phyloP scores from a whole-genome alignment of 2,113 vertebrate species.

The Desmodus rotundus region DNA sequence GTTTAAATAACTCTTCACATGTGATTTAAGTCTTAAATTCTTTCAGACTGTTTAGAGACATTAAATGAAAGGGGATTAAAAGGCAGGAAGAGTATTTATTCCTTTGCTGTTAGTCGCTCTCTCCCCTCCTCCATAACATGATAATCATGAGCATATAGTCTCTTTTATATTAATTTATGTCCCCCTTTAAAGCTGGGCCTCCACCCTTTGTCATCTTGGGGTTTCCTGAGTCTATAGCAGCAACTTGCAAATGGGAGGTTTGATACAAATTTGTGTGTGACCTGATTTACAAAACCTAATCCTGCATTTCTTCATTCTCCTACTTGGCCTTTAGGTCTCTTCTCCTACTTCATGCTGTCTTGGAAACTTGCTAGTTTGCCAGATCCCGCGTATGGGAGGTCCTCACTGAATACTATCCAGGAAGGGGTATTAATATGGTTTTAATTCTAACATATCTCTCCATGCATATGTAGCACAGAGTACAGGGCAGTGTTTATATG shows the following conservation, averaged over 20 bases:
- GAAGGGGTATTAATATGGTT: background rate
- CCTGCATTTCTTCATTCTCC: background rate
- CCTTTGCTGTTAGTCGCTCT: background rate
- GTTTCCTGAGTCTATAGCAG: background rate
- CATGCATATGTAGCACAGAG: background rate
- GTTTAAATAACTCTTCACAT: conserved; percentile 3
- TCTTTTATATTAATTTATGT: background rate
- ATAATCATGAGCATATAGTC: background rate
- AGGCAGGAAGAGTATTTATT: background rate
- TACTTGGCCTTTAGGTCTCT: background rate
- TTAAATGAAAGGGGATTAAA: background rate
- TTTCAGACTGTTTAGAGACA: background rate
- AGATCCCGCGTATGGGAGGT: background rate
- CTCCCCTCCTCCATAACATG: background rate
- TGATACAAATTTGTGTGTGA: background rate
- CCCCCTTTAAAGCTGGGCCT: background rate
- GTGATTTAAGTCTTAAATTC: background rate
- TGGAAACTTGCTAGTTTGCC: background rate
- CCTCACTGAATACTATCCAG: background rate
- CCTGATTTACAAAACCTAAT: background rate
- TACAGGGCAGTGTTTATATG: background rate
- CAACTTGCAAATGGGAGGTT: background rate
- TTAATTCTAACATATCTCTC: background rate
- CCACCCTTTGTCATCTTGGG: background rate
- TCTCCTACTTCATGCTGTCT: background rate